phyloP scores from a whole-genome alignment of 1,140 invertebrate species.

The Protaetia brevitarsis region DNA sequence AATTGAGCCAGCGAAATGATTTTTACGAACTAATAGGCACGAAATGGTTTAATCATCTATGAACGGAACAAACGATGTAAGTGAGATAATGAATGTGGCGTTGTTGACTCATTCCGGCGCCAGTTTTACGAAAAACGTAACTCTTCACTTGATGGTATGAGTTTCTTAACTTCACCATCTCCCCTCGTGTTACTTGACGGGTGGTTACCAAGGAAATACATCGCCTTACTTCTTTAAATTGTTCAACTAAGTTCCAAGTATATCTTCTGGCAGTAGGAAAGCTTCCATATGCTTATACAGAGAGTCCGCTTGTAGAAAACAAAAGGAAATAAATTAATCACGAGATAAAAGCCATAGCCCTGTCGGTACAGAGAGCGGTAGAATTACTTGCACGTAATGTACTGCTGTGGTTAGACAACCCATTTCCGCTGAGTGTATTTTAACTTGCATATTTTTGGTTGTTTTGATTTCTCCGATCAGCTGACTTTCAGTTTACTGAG shows the following conservation, averaged over 20 bases:
- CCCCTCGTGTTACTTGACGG: conserved; percentile 4
- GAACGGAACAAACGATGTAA: conserved; percentile 8
- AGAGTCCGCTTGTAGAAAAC: too few relatives aligned
- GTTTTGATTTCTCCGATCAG: too few relatives aligned
- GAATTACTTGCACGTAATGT: too few relatives aligned
- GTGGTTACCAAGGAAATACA: conserved; percentile 1
- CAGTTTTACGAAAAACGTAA: neutral
- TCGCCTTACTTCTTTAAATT: neutral
- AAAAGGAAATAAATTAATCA: too few relatives aligned
- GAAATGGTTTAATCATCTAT: conserved; percentile 13
- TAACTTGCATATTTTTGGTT: too few relatives aligned
- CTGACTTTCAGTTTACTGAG: too few relatives aligned
- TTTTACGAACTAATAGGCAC: conserved; percentile 17
- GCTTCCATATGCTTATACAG: too few relatives aligned
- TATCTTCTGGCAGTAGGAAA: neutral
- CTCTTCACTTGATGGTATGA: neutral
- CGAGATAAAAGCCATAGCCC: too few relatives aligned
- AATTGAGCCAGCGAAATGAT: neutral
- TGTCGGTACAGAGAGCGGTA: too few relatives aligned
- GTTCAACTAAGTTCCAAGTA: neutral
- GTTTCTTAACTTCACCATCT: conserved; percentile 4
- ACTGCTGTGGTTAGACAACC: too few relatives aligned
- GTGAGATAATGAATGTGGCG: conserved; percentile 15
- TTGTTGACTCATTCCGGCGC: conserved; percentile 11
- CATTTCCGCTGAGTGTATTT: too few relatives aligned